Base-by-base conservation (phyloP, 1,140 invertebrate genomes). In the Hirudo medicinalis region DNA sequence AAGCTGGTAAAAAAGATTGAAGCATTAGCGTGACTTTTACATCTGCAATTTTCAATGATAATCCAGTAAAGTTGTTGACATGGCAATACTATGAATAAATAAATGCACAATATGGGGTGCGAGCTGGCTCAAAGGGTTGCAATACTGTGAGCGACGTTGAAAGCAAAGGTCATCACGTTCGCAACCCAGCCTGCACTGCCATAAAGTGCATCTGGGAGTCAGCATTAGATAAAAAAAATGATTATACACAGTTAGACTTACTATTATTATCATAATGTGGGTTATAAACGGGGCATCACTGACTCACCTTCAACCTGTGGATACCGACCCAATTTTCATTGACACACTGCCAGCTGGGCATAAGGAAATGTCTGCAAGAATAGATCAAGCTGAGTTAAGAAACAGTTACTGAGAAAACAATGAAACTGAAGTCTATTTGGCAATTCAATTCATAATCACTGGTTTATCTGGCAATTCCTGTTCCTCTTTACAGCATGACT, bases 261-360 rank as follows among this genome's bases (percentile, higher is more conserved):
- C 25, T n/a, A 57, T 57, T 25, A 25, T 57, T n/a, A 57, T 57
- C 9, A 20, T 57, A 57, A 57, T 57, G 20, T 25, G 20, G 25
- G 25, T n/a, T 5, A n/a, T 20, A 5, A 25, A 57, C 20, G 5
- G 2, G 25, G 55, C 2, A 25, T 25, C 25, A 9, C 5, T 40
- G n/a, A 74, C 76, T 74, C 82, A 87, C 87, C 87, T 86, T 94
- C 90, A 77, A 96, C 93, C 85, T 96, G 93, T 66, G 93, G 92
- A 86, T 92, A 96, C 54, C 90, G 88, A 73, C 91, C 91, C 84
- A 94, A 93, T 85, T 95, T 95, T 82, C 93, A 96, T 73, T 90
- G 92, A 79, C 92, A 95, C 0, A 95, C 91, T 86, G 93, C 90
- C 36, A 96, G 82, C 67, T 91, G 86, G 20, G 92, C 92, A 82